A percentile compares a stretch with the other conserved stretches of the same genome.
Evolutionary conservation across 2,113 vertebrate species (phyloP).

Genomic region (Larimichthys polyactis): DNA sequence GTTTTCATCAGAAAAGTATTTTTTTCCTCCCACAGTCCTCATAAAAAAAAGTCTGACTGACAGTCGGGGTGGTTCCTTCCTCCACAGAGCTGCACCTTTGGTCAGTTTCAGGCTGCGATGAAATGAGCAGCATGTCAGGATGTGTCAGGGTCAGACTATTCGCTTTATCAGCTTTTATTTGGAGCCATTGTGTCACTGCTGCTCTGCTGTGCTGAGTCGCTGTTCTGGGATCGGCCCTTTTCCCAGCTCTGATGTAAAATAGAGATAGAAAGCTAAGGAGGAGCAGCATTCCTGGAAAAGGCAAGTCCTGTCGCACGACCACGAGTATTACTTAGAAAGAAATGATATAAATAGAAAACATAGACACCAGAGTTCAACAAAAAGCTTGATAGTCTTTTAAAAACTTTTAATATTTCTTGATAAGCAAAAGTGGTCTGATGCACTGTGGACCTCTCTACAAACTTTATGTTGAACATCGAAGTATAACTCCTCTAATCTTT

Average conservation of each 20-base stretch:
- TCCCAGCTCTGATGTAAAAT: constrained; percentile 43
- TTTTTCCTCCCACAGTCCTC: neutral
- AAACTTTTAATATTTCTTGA: neutral
- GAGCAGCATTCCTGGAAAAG: constrained; percentile 46
- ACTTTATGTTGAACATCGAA: neutral
- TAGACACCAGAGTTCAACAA: neutral
- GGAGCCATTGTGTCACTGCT: constrained; percentile 47
- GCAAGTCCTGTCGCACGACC: neutral
- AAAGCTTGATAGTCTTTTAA: neutral
- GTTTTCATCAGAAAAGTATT: neutral
- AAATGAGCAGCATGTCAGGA: constrained; percentile 36
- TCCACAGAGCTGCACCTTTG: neutral
- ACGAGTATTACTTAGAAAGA: neutral
- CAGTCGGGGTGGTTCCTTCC: neutral
- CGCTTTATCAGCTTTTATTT: constrained; percentile 65
- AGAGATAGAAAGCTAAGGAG: neutral
- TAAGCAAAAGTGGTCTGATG: too few species aligned
- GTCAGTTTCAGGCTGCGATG: constrained; percentile 4
- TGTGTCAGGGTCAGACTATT: constrained; percentile 57
- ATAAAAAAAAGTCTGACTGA: neutral
- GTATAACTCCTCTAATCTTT: neutral
- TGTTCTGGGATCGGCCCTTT: constrained; percentile 51
- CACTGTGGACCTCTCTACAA: neutral
- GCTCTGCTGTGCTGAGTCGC: constrained; percentile 45
- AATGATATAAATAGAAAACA: neutral